phyloP scores from a whole-genome alignment of 2,888 invertebrate genomes.

The Athripsodes cinereus region DNA sequence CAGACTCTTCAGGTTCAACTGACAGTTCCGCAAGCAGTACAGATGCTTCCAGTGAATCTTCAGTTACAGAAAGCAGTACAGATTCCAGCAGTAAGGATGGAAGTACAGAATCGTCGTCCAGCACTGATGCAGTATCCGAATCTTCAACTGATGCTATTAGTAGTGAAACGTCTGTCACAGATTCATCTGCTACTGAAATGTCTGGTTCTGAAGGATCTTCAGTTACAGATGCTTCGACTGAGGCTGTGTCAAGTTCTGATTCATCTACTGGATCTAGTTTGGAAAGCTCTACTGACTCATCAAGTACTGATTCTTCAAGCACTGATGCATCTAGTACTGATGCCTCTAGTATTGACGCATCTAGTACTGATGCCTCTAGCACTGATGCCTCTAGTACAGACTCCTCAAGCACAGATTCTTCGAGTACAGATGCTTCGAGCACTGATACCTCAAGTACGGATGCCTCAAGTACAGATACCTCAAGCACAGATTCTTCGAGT shows the following conservation, averaged over 20 bases:
- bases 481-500: slow-evolving; percentile 25
- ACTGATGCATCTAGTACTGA: slow-evolving; percentile 23
- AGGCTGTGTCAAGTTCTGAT: slow-evolving; percentile 21
- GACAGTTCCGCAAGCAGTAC: not conserved
- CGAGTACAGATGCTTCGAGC: slow-evolving; percentile 17
- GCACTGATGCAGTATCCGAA: not conserved
- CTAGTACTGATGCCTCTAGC: slow-evolving; percentile 21
- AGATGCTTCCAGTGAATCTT: slow-evolving; percentile 14
- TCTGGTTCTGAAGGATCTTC: not conserved
- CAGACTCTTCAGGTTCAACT: not conserved
- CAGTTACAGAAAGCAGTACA: slow-evolving; percentile 19
- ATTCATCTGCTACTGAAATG: not conserved
- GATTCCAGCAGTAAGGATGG: slow-evolving; percentile 25
- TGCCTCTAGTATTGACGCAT: slow-evolving; percentile 23
- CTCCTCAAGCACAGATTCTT: slow-evolving; percentile 9
- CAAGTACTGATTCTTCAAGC: slow-evolving; percentile 22
- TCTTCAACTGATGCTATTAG: slow-evolving; percentile 6
- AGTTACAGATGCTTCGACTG: slow-evolving; percentile 25
- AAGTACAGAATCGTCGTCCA: not conserved
- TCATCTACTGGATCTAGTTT: slow-evolving; percentile 11
- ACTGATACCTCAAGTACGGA: slow-evolving; percentile 23
- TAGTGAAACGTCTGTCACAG: not conserved
- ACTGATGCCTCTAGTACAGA: slow-evolving; percentile 16
- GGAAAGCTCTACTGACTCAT: slow-evolving; percentile 18
- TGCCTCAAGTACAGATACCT: slow-evolving; percentile 26